phyloP scores from a whole-genome alignment of 2,797 vertebrate genomes.

The Phyllotis vaccarum region DNA sequence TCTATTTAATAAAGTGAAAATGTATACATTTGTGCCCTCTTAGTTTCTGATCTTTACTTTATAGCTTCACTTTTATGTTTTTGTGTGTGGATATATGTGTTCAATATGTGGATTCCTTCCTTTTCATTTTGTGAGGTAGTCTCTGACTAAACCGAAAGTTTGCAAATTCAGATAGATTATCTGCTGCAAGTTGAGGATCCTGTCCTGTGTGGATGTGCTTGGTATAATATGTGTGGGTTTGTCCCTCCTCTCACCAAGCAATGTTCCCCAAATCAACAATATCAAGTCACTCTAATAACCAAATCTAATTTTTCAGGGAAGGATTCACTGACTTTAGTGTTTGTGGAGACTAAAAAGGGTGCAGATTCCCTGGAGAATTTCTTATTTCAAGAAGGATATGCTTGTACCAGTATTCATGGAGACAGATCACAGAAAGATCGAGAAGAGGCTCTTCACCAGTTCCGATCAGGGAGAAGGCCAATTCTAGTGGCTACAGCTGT shows the following conservation, averaged over 20 bases:
- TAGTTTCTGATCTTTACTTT: background rate
- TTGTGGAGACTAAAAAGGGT: conserved; percentile 99
- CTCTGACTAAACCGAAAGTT: background rate
- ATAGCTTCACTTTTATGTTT: background rate
- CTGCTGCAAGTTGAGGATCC: background rate
- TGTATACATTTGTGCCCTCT: background rate
- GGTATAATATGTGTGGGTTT: no score
- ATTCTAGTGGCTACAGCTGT: conserved; percentile 99
- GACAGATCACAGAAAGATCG: conserved; percentile 97
- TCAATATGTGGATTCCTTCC: background rate
- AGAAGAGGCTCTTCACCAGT: conserved; percentile 97
- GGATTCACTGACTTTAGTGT: conserved; percentile 97
- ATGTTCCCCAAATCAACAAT: background rate
- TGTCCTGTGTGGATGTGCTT: background rate
- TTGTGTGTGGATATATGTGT: background rate
- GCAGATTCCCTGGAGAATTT: conserved; percentile 98
- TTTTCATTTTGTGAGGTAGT: background rate
- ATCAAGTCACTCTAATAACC: background rate
- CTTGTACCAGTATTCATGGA: conserved; percentile 98
- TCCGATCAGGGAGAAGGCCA: conserved; percentile 97
- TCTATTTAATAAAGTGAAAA: conserved; percentile 57
- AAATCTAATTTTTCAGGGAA: conserved; percentile 89
- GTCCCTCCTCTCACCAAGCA: background rate
- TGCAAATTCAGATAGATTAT: background rate
- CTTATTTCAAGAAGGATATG: conserved; percentile 96